Evolutionary conservation across 2,797 vertebrate genomes (phyloP).

Genomic region (Microhierax caerulescens): DNA sequence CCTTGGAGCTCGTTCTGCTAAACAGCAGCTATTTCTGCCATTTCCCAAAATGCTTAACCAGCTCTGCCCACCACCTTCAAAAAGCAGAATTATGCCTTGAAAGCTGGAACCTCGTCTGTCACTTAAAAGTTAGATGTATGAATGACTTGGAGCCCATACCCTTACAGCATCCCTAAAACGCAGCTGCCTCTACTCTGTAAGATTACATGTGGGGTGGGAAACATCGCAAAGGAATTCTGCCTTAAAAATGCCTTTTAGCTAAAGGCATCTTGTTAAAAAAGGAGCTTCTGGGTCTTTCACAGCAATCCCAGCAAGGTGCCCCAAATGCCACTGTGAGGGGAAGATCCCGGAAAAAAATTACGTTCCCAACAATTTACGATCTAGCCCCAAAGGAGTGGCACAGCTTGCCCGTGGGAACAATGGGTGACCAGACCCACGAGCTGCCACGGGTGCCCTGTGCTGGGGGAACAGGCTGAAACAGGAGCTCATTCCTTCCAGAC

Average conservation of each 20-base stretch:
- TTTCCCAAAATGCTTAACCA: constrained; percentile 5
- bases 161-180: neutral
- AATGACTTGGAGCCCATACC: neutral
- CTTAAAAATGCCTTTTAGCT: neutral
- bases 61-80: constrained; percentile 1
- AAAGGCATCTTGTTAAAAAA: neutral
- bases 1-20: neutral
- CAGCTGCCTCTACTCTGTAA: neutral
- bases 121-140: neutral
- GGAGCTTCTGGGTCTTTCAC: neutral
- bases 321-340: neutral
- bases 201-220: neutral
- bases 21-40: constrained; percentile 43
- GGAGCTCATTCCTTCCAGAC: neutral
- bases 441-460: neutral
- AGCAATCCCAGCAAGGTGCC: neutral
- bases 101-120: neutral
- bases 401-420: neutral
- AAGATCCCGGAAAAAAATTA: neutral
- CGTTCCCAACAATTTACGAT: neutral
- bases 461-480: neutral
- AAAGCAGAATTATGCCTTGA: neutral
- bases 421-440: fast-evolving
- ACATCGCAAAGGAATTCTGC: neutral
- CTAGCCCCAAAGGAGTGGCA: neutral